These are phyloP conservation scores for Callyntrura guangdongensis DNA, from an alignment of 2,888 invertebrate genomes.

Conservation along the genomic window DNA sequence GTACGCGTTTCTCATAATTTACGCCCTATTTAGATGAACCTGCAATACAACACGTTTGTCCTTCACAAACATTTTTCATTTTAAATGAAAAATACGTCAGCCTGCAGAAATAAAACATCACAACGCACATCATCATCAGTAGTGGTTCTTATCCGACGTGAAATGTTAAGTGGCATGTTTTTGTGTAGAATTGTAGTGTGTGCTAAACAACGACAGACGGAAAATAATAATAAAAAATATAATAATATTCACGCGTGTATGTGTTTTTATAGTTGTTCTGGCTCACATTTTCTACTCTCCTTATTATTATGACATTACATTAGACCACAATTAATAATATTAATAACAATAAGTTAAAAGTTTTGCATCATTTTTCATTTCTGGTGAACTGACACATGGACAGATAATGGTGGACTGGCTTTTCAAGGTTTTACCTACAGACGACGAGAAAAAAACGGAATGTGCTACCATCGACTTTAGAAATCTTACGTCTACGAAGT, in stretches of 20 bases:
- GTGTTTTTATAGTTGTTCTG: neutral
- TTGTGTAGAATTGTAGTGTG: neutral
- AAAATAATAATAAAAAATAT: no score
- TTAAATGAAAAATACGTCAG: neutral
- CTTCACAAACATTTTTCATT: conserved; percentile 14
- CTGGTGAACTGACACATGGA: conserved; percentile 64
- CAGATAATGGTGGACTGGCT: conserved; percentile 57
- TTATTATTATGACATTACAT: conserved; percentile 63
- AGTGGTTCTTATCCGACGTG: neutral
- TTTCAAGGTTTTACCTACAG: conserved; percentile 28
- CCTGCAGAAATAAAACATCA: no score
- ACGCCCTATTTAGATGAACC: no score
- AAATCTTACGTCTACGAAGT: no score
- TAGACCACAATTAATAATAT: conserved; percentile 53
- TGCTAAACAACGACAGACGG: neutral
- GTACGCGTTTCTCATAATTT: no score
- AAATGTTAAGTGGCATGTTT: neutral
- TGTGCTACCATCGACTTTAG: neutral
- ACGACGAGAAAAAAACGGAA: neutral
- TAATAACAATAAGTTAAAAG: conserved; percentile 67
- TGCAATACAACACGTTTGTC: neutral
- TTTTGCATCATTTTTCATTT: conserved; percentile 71
- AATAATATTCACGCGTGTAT: conserved; percentile 21
- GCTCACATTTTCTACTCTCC: neutral
- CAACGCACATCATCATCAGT: neutral